Base-by-base conservation (phyloP, 2,797 vertebrate genomes). In the Caiman crocodilus region DNA sequence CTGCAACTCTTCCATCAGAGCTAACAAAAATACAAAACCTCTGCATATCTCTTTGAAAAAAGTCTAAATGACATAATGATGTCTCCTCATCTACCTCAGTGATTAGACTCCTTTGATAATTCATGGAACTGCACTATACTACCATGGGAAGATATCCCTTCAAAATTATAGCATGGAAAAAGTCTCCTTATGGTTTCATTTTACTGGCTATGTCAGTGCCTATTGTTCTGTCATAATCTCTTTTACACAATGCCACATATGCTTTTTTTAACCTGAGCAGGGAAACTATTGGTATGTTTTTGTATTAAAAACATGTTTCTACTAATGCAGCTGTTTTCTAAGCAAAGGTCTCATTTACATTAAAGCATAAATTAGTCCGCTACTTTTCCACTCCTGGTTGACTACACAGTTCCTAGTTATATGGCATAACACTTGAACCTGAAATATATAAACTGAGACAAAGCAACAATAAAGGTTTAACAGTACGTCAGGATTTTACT, bases 401-500 rank as follows among this genome's bases (percentile, higher is more conserved):
- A 96, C 9, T 80, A 86, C 84, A 79, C 0, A 21, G 87, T 85
- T 91, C 76, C 88, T 78, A 78, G 77, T 91, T 76, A 76, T 84
- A 80, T 2, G 90, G 85, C 90, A 76, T 82, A 85, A 85, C 59
- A 56, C 89, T 89, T 90, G 80, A 93, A 55, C 69, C 87, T 87
- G 91, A 90, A 94, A 93, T 17, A 14, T 71, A 94, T 93, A 90
- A 89, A 96, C 60, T 79, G 64, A 65, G 93, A 95, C 90, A 95
- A 94, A 94, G 90, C 80, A 91, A 80, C 81, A 80, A 86, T 79
- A 94, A 61, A 93, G 94, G 87, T 0, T 60, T 86, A 93, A 87
- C 21, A 89, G 1, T 11, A 79, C 93, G 26, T 82, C 0, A 0
- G 85, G 84, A 42, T 59, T 91, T 65, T 26, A 73, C 69, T 73